Conservation (phyloP, 2,113 vertebrate species). For the Caretta caretta region DNA sequence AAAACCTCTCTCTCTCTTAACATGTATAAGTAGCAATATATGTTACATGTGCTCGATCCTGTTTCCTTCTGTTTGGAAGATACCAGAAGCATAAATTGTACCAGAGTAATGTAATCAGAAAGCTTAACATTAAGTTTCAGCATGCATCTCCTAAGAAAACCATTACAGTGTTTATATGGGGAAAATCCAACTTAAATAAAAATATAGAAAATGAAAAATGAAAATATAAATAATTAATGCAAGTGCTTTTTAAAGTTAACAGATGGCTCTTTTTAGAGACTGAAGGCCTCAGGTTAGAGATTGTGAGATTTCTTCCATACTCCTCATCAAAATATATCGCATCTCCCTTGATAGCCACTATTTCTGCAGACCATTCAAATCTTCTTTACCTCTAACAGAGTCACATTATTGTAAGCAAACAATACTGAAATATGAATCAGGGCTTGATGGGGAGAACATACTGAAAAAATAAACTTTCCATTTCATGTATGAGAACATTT, state of each 20-base stretch:
- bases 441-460: not conserved
- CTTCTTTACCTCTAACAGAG: conserved; percentile 4
- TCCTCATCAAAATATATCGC: conserved; percentile 19
- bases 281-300: not conserved
- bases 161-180: not conserved
- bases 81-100: not conserved
- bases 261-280: not conserved
- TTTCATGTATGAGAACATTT: not conserved
- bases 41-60: not conserved
- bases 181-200: not conserved
- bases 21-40: not conserved
- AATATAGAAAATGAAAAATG: not conserved
- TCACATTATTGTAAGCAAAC: conserved; percentile 1
- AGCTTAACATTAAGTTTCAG: not conserved
- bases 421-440: not conserved
- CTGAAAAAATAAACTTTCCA: not conserved
- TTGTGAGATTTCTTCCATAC: not conserved
- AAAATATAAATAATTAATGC: not conserved
- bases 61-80: not conserved
- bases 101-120: not conserved
- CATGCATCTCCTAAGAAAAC: not conserved
- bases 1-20: not conserved
- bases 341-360: conserved; percentile 29
- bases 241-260: not conserved
- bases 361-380: not conserved